phyloP scores from a whole-genome alignment of 2,113 vertebrate genomes.

The Rousettus leschenaultii region DNA sequence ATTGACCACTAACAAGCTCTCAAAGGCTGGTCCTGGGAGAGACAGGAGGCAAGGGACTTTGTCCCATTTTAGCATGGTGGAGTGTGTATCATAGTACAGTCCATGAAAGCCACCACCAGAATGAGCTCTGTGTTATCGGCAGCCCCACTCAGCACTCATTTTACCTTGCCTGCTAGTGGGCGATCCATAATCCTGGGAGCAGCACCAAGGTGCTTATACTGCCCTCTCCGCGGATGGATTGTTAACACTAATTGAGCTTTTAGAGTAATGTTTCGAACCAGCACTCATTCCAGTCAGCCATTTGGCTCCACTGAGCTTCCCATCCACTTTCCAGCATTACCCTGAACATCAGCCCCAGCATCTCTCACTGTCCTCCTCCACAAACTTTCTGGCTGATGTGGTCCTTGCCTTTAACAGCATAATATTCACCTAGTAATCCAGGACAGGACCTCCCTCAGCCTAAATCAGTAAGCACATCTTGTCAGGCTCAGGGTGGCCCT shows the following conservation, averaged over 20 bases:
- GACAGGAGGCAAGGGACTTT: not conserved
- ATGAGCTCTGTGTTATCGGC: not conserved
- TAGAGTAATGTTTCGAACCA: not conserved
- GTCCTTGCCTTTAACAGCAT: not conserved
- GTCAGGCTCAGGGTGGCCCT: not conserved
- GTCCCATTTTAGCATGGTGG: not conserved
- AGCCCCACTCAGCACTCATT: not conserved
- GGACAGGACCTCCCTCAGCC: not conserved
- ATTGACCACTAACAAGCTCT: slow-evolving; percentile 49
- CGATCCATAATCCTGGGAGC: not conserved
- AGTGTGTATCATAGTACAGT: not conserved
- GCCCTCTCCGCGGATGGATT: not conserved
- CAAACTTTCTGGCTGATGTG: not conserved
- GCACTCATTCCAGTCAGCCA: not conserved
- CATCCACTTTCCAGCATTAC: not conserved
- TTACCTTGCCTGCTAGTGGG: not conserved
- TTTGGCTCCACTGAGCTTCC: not conserved
- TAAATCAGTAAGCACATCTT: not conserved
- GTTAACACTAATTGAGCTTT: not conserved
- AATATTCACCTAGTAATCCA: not conserved
- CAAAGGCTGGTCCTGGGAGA: slow-evolving; percentile 43
- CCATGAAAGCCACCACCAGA: not conserved
- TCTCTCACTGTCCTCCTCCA: not conserved
- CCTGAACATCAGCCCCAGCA: rapidly evolving
- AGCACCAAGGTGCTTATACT: not conserved